phyloP scores from a whole-genome alignment of 1,140 invertebrate species.

The Heliconius hermathena region DNA sequence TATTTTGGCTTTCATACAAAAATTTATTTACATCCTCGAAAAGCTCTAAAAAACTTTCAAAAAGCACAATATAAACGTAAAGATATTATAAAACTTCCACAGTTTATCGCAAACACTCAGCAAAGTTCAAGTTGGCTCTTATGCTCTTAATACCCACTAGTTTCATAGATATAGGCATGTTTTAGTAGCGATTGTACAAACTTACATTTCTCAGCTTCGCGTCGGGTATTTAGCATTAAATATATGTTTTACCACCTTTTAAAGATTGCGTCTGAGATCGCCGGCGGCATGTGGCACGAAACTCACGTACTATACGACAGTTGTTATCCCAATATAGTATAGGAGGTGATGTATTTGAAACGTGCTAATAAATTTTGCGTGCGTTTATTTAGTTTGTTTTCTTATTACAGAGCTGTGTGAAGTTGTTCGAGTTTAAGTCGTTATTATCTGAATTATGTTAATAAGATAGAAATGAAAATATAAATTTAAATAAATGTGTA shows the following conservation, averaged over 20 bases:
- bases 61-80: not conserved
- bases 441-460: no score
- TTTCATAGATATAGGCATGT: constrained; percentile 24
- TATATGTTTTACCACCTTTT: constrained; percentile 82
- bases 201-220: constrained; percentile 63
- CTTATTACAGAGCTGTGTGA: not conserved
- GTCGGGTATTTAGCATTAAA: constrained; percentile 76
- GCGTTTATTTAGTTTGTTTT: not conserved
- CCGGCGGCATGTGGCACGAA: constrained; percentile 71
- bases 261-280: constrained; percentile 77
- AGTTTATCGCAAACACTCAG: constrained; percentile 2
- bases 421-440: no score
- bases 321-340: constrained; percentile 52
- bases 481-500: no score
- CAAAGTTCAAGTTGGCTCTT: constrained; percentile 1
- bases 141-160: constrained; percentile 4
- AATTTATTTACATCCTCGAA: not conserved
- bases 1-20: not conserved
- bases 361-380: not conserved
- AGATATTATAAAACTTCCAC: constrained; percentile 11
- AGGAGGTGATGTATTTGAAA: constrained; percentile 41
- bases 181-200: constrained; percentile 49
- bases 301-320: constrained; percentile 69
- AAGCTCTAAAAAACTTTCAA: not conserved
- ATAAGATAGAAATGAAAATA: no score